Evolutionary conservation across 1,140 invertebrate species (phyloP).

Genomic region (Chelonus insularis): DNA sequence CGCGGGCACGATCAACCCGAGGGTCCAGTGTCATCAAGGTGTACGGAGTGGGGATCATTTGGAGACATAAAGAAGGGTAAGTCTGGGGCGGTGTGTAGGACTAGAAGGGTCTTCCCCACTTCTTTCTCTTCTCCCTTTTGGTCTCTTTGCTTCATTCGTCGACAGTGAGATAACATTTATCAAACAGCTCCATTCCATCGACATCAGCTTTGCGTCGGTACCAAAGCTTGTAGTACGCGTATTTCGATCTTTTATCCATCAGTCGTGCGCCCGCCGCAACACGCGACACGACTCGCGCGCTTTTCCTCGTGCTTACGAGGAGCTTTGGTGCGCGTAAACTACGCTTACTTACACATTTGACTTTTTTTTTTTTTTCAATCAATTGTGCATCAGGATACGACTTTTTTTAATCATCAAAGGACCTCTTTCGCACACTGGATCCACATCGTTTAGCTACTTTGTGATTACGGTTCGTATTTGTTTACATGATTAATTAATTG

Average conservation of each 20-base stretch:
- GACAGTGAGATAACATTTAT: not conserved
- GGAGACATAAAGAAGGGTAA: not conserved
- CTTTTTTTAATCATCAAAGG: not conserved
- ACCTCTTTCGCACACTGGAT: not conserved
- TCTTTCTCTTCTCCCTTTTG: not conserved
- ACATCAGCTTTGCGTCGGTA: not conserved
- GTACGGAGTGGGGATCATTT: not conserved
- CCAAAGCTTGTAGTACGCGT: not conserved
- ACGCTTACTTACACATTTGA: too few relatives aligned
- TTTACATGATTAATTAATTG: too few relatives aligned
- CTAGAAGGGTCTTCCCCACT: slow-evolving; percentile 4
- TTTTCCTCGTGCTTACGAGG: not conserved
- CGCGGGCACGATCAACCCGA: not conserved
- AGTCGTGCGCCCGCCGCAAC: slow-evolving; percentile 11
- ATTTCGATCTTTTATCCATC: slow-evolving; percentile 3
- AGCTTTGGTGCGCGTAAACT: not conserved
- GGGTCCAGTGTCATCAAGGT: not conserved
- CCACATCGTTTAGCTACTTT: too few relatives aligned
- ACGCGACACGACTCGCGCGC: slow-evolving; percentile 7
- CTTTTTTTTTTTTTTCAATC: not conserved
- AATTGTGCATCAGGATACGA: slow-evolving; percentile 2
- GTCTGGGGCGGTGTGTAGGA: not conserved
- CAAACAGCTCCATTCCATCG: not conserved
- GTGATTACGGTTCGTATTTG: too few relatives aligned
- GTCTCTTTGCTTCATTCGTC: not conserved